Percentiles rank a stretch among this genome's conserved stretches.
These are phyloP conservation scores for Catharus fuscescens DNA, from an alignment of 2,113 vertebrate genomes.

Conservation along the genomic window DNA sequence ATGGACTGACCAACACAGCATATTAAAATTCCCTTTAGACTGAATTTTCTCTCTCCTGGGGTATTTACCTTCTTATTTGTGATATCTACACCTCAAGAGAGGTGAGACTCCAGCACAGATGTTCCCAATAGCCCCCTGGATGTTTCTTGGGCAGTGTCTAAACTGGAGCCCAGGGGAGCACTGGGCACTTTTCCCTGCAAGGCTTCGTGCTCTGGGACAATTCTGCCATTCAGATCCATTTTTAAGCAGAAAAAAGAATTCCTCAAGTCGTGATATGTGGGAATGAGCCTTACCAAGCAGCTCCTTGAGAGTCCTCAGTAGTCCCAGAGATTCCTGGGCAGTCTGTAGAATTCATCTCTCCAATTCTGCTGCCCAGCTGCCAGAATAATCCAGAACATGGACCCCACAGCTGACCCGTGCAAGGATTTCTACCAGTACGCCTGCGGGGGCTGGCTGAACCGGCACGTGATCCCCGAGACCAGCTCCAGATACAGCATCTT, in stretches of 20 bases:
- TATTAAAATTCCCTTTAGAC: neutral
- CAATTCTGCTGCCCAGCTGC: conserved; percentile 77
- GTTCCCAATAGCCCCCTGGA: neutral
- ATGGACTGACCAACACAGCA: neutral
- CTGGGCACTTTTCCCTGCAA: neutral
- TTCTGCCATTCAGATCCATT: neutral
- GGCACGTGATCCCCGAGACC: conserved; percentile 92
- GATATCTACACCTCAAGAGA: too few species aligned
- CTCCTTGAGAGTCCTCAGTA: neutral
- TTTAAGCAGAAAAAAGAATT: neutral
- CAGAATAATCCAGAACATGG: conserved; percentile 94
- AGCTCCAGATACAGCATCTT: conserved; percentile 94
- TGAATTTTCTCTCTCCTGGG: neutral
- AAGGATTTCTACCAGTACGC: conserved; percentile 95
- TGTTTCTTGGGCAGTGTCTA: neutral
- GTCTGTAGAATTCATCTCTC: neutral
- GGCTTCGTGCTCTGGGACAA: accelerated
- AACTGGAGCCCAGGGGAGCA: too few species aligned
- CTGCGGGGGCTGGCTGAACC: conserved; percentile 91
- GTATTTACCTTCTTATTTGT: neutral
- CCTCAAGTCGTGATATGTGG: neutral
- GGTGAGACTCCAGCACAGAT: neutral
- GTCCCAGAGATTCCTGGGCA: neutral
- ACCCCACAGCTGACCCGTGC: conserved; percentile 84
- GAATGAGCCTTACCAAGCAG: neutral